Conservation (phyloP, 2,113 vertebrate species). For the Platysternon megacephalum region DNA sequence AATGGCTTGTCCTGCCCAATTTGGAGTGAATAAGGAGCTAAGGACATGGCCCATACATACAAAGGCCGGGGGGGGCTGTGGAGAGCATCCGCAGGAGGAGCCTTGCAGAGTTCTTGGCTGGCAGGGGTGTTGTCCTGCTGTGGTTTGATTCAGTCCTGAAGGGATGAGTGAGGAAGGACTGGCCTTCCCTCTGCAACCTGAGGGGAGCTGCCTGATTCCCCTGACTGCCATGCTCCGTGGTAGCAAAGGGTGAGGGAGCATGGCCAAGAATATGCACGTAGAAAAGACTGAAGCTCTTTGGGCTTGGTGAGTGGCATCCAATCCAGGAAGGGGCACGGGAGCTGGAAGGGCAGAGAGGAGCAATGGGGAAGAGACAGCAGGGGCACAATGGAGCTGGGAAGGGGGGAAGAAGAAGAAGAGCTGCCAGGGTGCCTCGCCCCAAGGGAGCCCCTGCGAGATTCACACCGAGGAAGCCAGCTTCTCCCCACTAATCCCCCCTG, state of each 20-base stretch:
- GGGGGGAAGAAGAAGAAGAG: background rate
- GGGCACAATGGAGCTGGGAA: background rate
- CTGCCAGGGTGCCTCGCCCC: background rate
- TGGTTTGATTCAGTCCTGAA: background rate
- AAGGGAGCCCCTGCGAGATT: background rate
- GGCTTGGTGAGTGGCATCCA: background rate
- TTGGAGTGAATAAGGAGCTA: background rate
- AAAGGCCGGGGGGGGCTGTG: background rate
- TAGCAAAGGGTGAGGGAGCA: background rate
- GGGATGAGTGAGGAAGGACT: background rate
- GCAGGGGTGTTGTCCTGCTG: background rate
- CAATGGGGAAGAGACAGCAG: background rate
- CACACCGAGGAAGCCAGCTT: background rate
- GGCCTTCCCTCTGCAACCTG: background rate
- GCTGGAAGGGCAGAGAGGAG: background rate
- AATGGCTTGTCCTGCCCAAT: background rate
- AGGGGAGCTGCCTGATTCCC: background rate
- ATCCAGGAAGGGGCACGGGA: background rate
- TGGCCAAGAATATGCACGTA: fast-evolving
- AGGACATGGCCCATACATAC: background rate
- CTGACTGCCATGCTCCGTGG: fast-evolving
- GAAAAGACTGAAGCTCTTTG: background rate
- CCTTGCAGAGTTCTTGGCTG: background rate
- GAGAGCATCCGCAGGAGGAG: background rate
- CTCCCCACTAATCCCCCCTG: background rate